Evolutionary conservation across 1,140 invertebrate genomes (phyloP), one percentile per base, ranked within the genome.

Genomic region (Drosophila aff.): DNA sequence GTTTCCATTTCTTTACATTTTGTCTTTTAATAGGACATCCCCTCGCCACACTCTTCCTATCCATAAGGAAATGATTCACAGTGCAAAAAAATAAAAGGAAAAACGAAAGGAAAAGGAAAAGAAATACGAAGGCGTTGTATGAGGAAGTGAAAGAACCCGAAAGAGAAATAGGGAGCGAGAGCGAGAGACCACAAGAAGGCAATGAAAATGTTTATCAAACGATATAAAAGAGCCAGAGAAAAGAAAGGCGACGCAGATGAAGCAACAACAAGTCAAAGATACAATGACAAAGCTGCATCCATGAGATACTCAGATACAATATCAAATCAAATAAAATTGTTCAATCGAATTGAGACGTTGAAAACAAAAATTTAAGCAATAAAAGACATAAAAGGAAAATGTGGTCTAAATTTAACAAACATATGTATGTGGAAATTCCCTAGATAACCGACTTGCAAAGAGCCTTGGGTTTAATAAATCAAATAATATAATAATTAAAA

Each of bases 181-280:
- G 36, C 49, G 26, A 73, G 33, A 72, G 28, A 23, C 28, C 28
- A 46, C 47, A 16, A 73, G 44, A 68, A 71, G 67, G 67, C 67
- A 71, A 68, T 71, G 67, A 71, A 71, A 71, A 71, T 71, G 67
- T 71, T 71, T 71, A 71, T 71, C 67, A 71, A 68, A 71, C 63
- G 67, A 72, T 47, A 72, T 69, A 73, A 61, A 50, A 61, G 67
- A 72, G 55, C 40, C 31, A 43, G 52, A 21, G 63, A 50, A 49
- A 50, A 11, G 61, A 26, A 68, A 40, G 40, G n/a, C 33, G 44
- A 68, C 28, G n/a, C 40, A 53, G 66, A 69, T 50, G 63, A 43
- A 38, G 53, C 67, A 73, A 72, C 65, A 73, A 52, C 53, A 73
- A 61, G 69, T 36, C 40, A 23, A 33, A 73, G 67, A 73, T 73